Base-by-base conservation (phyloP, 2,888 invertebrate species). In the Perizoma flavofasciatum region DNA sequence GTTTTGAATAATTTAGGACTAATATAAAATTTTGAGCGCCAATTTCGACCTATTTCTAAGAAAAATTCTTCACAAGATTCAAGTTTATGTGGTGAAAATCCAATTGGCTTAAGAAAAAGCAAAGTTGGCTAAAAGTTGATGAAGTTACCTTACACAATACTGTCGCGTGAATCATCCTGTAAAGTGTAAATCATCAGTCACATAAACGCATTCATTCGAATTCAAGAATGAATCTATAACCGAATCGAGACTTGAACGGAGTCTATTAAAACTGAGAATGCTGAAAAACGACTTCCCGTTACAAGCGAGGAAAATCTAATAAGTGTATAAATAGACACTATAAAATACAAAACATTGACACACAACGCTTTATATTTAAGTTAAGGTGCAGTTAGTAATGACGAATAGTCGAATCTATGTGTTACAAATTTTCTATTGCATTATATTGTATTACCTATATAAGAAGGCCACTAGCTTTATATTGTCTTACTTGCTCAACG, bases 281-380 rank as follows among this genome's bases (percentile, higher is more conserved):
- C 65, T 68, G 65, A 70, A 80, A 80, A 85, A 89, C 78, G 81
- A 82, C 89, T 88, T 91, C 90, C 90, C 77, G 71, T 63, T 61
- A 67, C 60, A 59, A 59, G 66, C 59, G 61, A 67, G 71, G 69
- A 66, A 72, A 75, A 74, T 73, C 73, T 73, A 71, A 66, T 73
- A 74, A 71, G 69, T 55, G 57, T 80, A 74, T 75, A 85, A 83
- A 87, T 86, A 87, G 83, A 79, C 67, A 65, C 77, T 76, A 84
- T 86, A 85, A 86, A 85, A 80, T 76, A 80, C 76, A 81, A 78
- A 81, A 82, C 79, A 81, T 73, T 69, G 78, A 74, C 61, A 58
- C 45, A 58, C 57, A 47, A 47, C 43, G 50, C 47, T 58, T 56
- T 59, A 62, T 55, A 59, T 57, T 54, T 59, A 56, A 54, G 34